A percentile compares a stretch with the other conserved stretches of the same genome.
Conservation (phyloP, 2,113 vertebrate species). For the Chloropsis hardwickii region DNA sequence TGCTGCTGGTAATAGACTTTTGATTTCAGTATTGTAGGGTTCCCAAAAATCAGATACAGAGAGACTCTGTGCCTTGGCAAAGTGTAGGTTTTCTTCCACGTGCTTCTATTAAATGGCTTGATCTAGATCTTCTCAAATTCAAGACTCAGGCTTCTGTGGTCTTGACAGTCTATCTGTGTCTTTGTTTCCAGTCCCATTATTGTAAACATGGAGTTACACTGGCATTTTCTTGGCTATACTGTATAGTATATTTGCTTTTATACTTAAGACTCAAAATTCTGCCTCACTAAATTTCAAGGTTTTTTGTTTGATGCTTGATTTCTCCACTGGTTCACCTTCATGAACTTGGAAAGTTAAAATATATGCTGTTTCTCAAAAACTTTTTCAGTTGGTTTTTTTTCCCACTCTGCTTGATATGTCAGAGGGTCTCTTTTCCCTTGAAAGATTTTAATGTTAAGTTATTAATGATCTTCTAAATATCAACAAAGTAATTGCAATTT, state of each 20-base stretch:
- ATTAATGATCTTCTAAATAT: not conserved
- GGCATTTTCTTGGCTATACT: not conserved
- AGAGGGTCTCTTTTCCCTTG: not conserved
- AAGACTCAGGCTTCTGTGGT: not conserved
- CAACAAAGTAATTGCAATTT: not conserved
- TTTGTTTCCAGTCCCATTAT: not conserved
- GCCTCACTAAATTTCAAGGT: not conserved
- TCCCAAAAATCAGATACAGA: not conserved
- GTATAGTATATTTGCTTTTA: not conserved
- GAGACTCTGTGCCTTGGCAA: not conserved
- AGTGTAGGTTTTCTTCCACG: not conserved
- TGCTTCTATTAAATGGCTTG: not conserved
- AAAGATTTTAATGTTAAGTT: not conserved
- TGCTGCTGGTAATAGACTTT: not conserved
- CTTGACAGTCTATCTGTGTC: not conserved
- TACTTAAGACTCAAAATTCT: not conserved
- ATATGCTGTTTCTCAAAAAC: not conserved
- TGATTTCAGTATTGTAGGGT: not conserved
- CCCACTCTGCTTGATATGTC: not conserved
- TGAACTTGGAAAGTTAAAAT: not conserved
- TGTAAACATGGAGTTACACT: not conserved
- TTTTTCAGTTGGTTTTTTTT: not conserved
- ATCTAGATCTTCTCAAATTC: not conserved
- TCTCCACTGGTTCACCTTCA: not conserved
- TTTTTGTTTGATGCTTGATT: not conserved